Percentiles rank a stretch among this genome's conserved stretches.
Evolutionary conservation across 1,140 invertebrate genomes (phyloP).

Genomic region (Saccostrea cuccullata): DNA sequence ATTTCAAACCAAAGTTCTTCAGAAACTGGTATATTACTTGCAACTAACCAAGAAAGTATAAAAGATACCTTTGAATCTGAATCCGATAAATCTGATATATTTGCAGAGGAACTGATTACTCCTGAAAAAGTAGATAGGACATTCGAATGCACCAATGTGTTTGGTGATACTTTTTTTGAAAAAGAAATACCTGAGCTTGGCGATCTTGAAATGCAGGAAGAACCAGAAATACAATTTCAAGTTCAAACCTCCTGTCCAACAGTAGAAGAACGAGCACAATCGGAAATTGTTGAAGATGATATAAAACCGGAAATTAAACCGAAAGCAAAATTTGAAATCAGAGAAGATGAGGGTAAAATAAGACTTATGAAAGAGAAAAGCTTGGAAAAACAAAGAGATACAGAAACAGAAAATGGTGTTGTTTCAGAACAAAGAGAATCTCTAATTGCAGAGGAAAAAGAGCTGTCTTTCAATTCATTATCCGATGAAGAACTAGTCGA

Average conservation of each 20-base stretch:
- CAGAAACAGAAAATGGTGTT: not conserved
- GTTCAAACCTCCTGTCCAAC: not conserved
- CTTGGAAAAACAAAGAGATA: not conserved
- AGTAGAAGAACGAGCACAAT: not conserved
- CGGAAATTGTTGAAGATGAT: constrained; percentile 13
- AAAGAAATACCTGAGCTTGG: not conserved
- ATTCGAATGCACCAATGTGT: not conserved
- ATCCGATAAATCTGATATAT: not conserved
- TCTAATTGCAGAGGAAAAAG: constrained; percentile 11
- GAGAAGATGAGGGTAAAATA: not conserved
- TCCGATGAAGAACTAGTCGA: constrained; percentile 61
- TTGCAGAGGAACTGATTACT: not conserved
- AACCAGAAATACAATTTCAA: not conserved
- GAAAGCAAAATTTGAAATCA: constrained; percentile 4
- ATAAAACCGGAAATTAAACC: not conserved
- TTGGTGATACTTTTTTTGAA: not conserved
- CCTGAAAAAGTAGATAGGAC: constrained; percentile 6
- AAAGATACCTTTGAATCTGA: not conserved
- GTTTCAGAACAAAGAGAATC: constrained; percentile 25
- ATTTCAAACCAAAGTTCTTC: not conserved
- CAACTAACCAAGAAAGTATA: not conserved
- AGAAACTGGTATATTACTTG: not conserved
- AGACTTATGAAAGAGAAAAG: not conserved
- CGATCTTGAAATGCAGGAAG: not conserved
- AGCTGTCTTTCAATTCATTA: constrained; percentile 11